Evolutionary conservation across 2,888 invertebrate genomes (phyloP).

Genomic region (Ichneumon xanthorius): DNA sequence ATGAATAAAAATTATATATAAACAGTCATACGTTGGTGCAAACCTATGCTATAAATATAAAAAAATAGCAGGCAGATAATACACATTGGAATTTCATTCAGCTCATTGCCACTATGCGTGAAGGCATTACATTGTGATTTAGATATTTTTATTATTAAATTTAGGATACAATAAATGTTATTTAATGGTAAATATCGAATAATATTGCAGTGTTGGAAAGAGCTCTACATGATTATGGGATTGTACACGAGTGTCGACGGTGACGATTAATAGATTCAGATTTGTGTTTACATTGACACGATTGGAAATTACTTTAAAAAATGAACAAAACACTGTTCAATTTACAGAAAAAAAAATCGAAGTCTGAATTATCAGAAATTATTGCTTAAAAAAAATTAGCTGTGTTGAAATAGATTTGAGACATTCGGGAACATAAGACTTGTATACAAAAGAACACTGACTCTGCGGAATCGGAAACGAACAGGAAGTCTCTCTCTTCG

Average conservation of each 20-base stretch:
- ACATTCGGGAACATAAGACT: not conserved
- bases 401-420: not conserved
- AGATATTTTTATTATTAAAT: slow-evolving; percentile 83
- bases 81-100: slow-evolving; percentile 47
- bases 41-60: slow-evolving; percentile 67
- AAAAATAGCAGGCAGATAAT: slow-evolving; percentile 32
- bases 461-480: not conserved
- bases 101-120: slow-evolving; percentile 66
- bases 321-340: not conserved
- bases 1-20: not conserved
- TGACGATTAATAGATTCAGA: slow-evolving; percentile 61
- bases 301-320: slow-evolving; percentile 12
- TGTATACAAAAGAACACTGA: slow-evolving; percentile 11
- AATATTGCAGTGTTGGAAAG: slow-evolving; percentile 76
- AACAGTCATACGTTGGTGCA: slow-evolving; percentile 72
- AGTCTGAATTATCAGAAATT: not conserved
- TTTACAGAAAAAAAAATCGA: not conserved
- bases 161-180: slow-evolving; percentile 81
- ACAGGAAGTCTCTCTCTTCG: not conserved
- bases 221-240: slow-evolving; percentile 67
- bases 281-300: not conserved
- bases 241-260: slow-evolving; percentile 74
- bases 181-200: slow-evolving; percentile 81
- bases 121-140: slow-evolving; percentile 82
- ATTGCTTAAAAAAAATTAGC: not conserved